phyloP scores from a whole-genome alignment of 2,797 vertebrate species.

The Meriones psammophilus region DNA sequence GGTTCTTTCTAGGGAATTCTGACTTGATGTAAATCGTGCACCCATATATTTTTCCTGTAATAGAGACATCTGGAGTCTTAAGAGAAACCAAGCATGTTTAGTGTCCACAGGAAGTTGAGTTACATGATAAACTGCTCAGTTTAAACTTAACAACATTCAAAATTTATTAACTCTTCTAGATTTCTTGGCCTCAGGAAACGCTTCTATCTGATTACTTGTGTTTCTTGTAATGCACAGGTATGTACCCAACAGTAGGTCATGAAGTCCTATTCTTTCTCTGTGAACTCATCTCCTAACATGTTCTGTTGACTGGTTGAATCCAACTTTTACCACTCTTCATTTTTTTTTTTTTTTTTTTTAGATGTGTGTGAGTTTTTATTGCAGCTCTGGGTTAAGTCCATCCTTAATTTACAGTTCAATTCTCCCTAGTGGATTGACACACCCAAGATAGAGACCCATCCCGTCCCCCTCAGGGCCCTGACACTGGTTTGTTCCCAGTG shows the following conservation, averaged over 20 bases:
- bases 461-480: not conserved
- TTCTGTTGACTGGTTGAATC: not conserved
- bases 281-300: not conserved
- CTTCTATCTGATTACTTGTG: not conserved
- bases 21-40: not conserved
- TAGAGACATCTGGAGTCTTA: not conserved
- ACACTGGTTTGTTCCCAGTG: conserved; percentile 19
- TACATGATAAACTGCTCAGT: not conserved
- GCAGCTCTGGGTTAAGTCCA: conserved; percentile 23
- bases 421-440: not conserved
- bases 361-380: conserved; percentile 82
- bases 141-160: not conserved
- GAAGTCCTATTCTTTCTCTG: not conserved
- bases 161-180: not conserved
- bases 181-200: not conserved
- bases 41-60: not conserved
- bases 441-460: not conserved
- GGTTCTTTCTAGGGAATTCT: not conserved
- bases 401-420: not conserved
- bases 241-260: not conserved
- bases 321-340: not conserved
- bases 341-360: too few relatives aligned
- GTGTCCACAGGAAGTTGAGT: not conserved
- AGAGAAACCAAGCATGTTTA: not conserved
- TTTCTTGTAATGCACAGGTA: not conserved